Base-by-base conservation (phyloP, 2,888 invertebrate species). In the Sphecodes monilicornis region DNA sequence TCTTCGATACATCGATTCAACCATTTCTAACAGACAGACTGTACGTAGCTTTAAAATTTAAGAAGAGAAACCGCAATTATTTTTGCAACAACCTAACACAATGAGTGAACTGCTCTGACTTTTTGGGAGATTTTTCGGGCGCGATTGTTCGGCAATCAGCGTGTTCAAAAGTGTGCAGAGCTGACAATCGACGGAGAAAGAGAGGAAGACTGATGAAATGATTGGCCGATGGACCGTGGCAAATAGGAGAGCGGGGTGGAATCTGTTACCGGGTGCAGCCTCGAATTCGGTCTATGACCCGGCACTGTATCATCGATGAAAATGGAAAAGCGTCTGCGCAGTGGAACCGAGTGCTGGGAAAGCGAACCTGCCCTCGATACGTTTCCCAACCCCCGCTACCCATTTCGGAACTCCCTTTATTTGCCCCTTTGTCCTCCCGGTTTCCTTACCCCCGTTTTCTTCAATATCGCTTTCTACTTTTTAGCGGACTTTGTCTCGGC, bases 301-400 rank as follows among this genome's bases (percentile, higher is more conserved):
- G 80, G 75, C 43, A 81, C 39, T 66, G 74, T 86, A 86, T 86
- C 88, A 80, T 84, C 76, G 86, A 82, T 76, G 82, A 75, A 84
- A 82, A 71, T 69, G 86, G 86, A 57, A 72, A 77, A 76, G 87
- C 86, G 85, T 79, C 76, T 84, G 90, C 87, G 89, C 87, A 77
- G 41, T 76, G 29, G 76, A 70, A 32, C 10, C 66, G 41, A 0
- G 6, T 10, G 39, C 11, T 39, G 50, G n/a, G 50, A 76, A 69
- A 36, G 29, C 41, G 73, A 60, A 41, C 13, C 26, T 69, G 60
- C n/a, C 73, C 69, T 39, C 29, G 41, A 41, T 29, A 60, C 22
- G 41, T 60, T 29, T 36, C 29, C 16, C 64, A n/a, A 66, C 36
- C 29, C 26, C 29, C n/a, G 18, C 0, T 18, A 18, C 29, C 43